Conservation (phyloP, 2,113 vertebrate species). For the Syngnathoides biaculeatus region DNA sequence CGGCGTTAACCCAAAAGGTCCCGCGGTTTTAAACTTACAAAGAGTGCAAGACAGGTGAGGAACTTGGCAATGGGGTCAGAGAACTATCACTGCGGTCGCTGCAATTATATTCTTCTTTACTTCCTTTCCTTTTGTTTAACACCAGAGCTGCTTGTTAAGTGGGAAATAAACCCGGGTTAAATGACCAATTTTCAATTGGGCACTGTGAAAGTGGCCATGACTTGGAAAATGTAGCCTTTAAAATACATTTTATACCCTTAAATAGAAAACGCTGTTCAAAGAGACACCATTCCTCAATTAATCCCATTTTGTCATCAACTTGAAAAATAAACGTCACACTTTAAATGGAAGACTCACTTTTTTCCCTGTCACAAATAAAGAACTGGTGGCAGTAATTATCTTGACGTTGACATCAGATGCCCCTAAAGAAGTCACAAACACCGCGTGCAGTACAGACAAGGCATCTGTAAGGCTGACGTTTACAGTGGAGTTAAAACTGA, state of each 20-base stretch:
- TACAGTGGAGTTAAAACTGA: too few species aligned
- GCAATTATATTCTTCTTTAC: constrained; percentile 20
- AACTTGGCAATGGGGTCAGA: constrained; percentile 40
- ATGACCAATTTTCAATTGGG: too few species aligned
- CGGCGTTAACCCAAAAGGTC: constrained; percentile 55
- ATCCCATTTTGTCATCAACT: neutral
- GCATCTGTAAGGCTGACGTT: too few species aligned
- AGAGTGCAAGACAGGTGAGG: constrained; percentile 44
- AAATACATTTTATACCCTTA: neutral
- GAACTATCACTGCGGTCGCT: neutral
- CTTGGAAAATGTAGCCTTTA: too few species aligned
- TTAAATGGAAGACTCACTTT: too few species aligned
- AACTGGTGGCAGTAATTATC: too few species aligned
- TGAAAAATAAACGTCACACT: neutral
- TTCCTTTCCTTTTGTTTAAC: constrained; percentile 5
- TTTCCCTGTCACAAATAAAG: too few species aligned
- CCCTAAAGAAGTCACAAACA: too few species aligned
- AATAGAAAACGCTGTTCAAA: neutral
- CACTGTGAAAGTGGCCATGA: too few species aligned
- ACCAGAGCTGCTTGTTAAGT: neutral
- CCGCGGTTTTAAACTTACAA: constrained; percentile 62
- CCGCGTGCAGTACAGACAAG: too few species aligned
- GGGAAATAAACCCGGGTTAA: neutral
- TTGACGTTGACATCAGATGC: too few species aligned
- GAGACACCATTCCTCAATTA: neutral